These are phyloP conservation scores for Dendrophyllia cribrosa DNA, from an alignment of 64 coral and sea anemone species.

Conservation along the genomic window DNA sequence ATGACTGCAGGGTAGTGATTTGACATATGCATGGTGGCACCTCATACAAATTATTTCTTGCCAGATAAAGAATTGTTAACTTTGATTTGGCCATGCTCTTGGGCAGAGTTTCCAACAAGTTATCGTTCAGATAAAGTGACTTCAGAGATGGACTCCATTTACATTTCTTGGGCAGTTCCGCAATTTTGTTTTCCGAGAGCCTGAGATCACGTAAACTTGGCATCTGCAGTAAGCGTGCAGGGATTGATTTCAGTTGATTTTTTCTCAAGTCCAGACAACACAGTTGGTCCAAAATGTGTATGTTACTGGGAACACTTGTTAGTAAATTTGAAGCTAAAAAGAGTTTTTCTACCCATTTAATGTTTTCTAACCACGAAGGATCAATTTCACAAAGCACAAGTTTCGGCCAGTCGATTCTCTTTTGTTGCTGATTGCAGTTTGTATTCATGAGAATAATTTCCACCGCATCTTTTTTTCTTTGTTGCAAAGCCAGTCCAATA, in stretches of 20 bases:
- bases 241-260: conserved; percentile 81
- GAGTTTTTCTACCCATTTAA: conserved; percentile 82
- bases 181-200: conserved; percentile 78
- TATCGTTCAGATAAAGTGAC: conserved; percentile 79
- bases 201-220: conserved; percentile 73
- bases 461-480: conserved; percentile 63
- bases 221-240: conserved; percentile 73
- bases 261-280: conserved; percentile 77
- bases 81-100: conserved; percentile 71
- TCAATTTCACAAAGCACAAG: conserved; percentile 78
- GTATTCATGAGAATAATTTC: conserved; percentile 70
- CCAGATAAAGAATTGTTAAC: conserved; percentile 70
- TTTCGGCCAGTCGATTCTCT: conserved; percentile 79
- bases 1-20: conserved; percentile 60
- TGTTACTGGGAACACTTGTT: conserved; percentile 63
- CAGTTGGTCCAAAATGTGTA: conserved; percentile 74
- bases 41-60: conserved; percentile 87
- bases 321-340: conserved; percentile 78
- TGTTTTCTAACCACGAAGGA: conserved; percentile 69
- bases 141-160: conserved; percentile 80
- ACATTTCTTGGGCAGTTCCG: conserved; percentile 73
- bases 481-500: conserved; percentile 65
- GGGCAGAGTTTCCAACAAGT: conserved; percentile 72
- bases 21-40: conserved; percentile 87
- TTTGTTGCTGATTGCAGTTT: conserved; percentile 63